phyloP scores from a whole-genome alignment of 2,113 vertebrate genomes.

The Vireo altiloquus region DNA sequence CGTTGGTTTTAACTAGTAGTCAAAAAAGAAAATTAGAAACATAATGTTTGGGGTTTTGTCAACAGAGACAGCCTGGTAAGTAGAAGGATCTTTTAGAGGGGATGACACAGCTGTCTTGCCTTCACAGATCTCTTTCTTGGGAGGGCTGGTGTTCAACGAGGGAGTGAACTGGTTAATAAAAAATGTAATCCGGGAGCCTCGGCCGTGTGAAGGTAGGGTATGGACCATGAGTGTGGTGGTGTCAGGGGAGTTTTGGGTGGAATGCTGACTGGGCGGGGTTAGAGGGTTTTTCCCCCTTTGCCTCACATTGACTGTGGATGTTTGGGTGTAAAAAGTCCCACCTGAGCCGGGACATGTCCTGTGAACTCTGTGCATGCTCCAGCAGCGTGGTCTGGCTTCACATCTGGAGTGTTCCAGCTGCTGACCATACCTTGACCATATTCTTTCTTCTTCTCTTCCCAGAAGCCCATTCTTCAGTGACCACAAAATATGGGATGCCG shows the following conservation, averaged over 20 bases:
- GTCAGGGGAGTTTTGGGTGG: not conserved
- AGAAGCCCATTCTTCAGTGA: constrained; percentile 84
- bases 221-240: not conserved
- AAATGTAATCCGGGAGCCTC: constrained; percentile 90
- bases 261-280: not conserved
- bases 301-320: not conserved
- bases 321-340: not conserved
- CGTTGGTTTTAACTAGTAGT: not conserved
- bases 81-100: not conserved
- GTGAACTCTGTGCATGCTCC: not conserved
- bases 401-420: not conserved
- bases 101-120: not conserved
- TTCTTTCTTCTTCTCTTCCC: constrained; percentile 46
- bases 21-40: not conserved
- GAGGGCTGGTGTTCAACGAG: constrained; percentile 90
- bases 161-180: constrained; percentile 96
- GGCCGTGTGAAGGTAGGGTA: constrained; percentile 88
- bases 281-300: not conserved
- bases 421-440: not conserved
- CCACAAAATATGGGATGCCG: constrained; percentile 95
- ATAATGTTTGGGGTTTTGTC: not conserved
- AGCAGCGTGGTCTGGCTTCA: not conserved
- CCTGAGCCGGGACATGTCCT: not conserved
- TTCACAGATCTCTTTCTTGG: constrained; percentile 94
- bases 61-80: not conserved